phyloP scores from a whole-genome alignment of 2,888 invertebrate genomes.

The Drosophila dives region DNA sequence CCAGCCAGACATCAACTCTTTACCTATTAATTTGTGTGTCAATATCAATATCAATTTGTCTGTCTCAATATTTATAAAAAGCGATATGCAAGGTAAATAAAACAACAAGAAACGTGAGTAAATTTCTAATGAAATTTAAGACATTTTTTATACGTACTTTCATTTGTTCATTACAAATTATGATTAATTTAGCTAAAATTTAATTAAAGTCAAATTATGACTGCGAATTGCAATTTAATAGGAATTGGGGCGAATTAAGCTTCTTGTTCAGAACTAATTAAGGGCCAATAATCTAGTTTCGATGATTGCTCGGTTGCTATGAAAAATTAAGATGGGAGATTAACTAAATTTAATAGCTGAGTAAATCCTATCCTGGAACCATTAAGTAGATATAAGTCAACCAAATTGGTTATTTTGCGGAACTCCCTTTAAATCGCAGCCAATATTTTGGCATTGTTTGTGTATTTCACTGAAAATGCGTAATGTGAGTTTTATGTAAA shows the following conservation, averaged over 20 bases:
- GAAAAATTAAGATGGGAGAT: slow-evolving; percentile 44
- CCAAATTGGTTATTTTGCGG: not conserved
- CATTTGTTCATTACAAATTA: slow-evolving; percentile 13
- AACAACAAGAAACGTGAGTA: slow-evolving; percentile 26
- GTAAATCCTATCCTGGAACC: slow-evolving; percentile 28
- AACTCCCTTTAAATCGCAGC: not conserved
- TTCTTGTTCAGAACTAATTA: slow-evolving; percentile 34
- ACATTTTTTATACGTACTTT: slow-evolving; percentile 38
- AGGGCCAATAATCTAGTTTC: slow-evolving; percentile 5
- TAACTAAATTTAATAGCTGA: slow-evolving; percentile 33
- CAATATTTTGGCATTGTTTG: slow-evolving; percentile 2
- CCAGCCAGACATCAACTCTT: too few species aligned
- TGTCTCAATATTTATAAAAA: slow-evolving; percentile 7
- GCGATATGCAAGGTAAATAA: slow-evolving; percentile 16
- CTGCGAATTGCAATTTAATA: slow-evolving; percentile 32
- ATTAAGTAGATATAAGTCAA: slow-evolving; percentile 23
- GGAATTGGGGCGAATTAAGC: slow-evolving; percentile 5
- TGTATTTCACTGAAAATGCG: slow-evolving; percentile 37
- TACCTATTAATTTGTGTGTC: too few species aligned
- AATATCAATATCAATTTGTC: slow-evolving; percentile 1
- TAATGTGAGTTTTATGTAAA: slow-evolving; percentile 70
- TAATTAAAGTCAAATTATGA: slow-evolving; percentile 1
- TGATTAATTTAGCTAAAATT: not conserved
- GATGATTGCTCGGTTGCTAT: slow-evolving; percentile 55
- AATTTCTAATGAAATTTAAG: slow-evolving; percentile 11